Evolutionary conservation across 2,888 invertebrate species (phyloP).

Genomic region (Drosophila incognita): DNA sequence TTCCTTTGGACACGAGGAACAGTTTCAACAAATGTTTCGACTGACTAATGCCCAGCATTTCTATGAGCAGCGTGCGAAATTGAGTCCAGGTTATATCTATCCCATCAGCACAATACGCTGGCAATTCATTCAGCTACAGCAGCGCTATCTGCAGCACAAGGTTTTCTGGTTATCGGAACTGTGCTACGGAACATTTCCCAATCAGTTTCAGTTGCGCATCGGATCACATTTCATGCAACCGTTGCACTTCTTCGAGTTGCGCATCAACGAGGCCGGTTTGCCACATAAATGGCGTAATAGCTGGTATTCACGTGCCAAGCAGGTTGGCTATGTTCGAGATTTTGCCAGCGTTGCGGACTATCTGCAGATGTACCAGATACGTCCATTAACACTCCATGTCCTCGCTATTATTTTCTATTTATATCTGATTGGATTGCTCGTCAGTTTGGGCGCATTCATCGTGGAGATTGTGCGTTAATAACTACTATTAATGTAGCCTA

Average conservation of each 20-base stretch:
- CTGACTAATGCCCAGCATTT: slow-evolving; percentile 23
- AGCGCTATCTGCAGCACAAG: slow-evolving; percentile 56
- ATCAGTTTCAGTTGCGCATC: slow-evolving; percentile 64
- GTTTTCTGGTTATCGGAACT: slow-evolving; percentile 63
- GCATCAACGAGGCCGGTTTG: slow-evolving; percentile 54
- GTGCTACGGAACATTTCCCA: slow-evolving; percentile 66
- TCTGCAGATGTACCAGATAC: slow-evolving; percentile 10
- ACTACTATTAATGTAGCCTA: slow-evolving; percentile 31
- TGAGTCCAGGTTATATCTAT: slow-evolving; percentile 59
- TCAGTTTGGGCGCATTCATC: slow-evolving; percentile 50
- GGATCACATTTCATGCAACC: slow-evolving; percentile 72
- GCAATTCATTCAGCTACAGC: slow-evolving; percentile 62
- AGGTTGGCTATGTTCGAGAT: slow-evolving; percentile 55
- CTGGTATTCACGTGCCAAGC: slow-evolving; percentile 42
- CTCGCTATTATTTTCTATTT: slow-evolving; percentile 50
- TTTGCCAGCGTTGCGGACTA: slow-evolving; percentile 44
- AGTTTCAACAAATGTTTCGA: slow-evolving; percentile 38
- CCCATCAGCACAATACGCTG: slow-evolving; percentile 65
- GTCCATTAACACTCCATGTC: slow-evolving; percentile 37
- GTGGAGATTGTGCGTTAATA: slow-evolving; percentile 38
- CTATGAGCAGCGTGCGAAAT: slow-evolving; percentile 31
- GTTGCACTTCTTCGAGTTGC: slow-evolving; percentile 52
- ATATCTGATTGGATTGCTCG: slow-evolving; percentile 46
- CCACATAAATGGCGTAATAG: slow-evolving; percentile 35
- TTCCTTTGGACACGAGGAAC: slow-evolving; percentile 51